Base-by-base conservation (phyloP, 2,113 vertebrate genomes). In the Poeciliopsis turrubarensis region DNA sequence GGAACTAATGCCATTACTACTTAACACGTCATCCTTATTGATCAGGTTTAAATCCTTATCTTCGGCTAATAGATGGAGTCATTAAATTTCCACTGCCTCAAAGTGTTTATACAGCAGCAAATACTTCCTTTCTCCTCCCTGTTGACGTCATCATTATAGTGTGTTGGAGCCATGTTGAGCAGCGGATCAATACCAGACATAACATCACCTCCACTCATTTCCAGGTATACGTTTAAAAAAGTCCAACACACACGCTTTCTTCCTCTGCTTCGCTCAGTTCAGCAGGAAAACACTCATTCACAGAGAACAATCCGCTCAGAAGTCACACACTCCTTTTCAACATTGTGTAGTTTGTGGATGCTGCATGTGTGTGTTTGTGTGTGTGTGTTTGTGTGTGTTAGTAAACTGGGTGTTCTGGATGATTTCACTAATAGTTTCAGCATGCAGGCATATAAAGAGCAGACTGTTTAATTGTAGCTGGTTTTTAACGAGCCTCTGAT, bases 341-440 rank as follows among this genome's bases (percentile, higher is more conserved):
- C 57, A 62, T 32, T 61, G 65, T 34, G 68, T 73, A 30, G 84
- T 57, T 70, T 26, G 34, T 26, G 25, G 4, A 15, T 68, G 54
- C 37, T 70, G 26, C 26, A 68, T 75, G 68, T 76, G 44, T 47
- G 68, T 82, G 86, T 83, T 86, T 82, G 85, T 87, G 74, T 77
- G 77, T 77, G 80, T 72, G 57, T 68, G 44, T 29, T 29, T 76
- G 73, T 86, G 86, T 85, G 87, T 85, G 86, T 91, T 83, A 51
- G 89, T 91, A 90, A 92, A 91, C 90, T 89, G 89, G 81, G 88
- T 90, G 91, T 90, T 93, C 87, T 92, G 90, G 84, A 84, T 92
- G 90, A 89, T 87, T 92, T 92, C 82, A 88, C 92, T 93, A 93
- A 93, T 93, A 90, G 90, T 86, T 93, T 86, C 92, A 93, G 89